A percentile compares a stretch with the other conserved stretches of the same genome.
These are phyloP conservation scores for Callyntrura guangdongensis DNA, from an alignment of 2,888 invertebrate species.

Conservation along the genomic window DNA sequence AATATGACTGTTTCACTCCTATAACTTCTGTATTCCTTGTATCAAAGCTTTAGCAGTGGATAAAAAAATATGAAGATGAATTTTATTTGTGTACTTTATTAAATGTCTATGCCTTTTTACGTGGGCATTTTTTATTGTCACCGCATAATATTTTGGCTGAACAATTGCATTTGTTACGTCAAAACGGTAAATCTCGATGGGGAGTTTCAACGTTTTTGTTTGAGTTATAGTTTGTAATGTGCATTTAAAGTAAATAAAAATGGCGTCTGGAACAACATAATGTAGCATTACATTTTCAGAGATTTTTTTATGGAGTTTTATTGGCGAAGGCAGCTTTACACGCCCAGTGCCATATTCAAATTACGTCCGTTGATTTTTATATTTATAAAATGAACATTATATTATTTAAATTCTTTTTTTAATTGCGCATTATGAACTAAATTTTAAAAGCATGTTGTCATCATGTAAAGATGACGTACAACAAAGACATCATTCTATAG, in stretches of 20 bases:
- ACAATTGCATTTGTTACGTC: conserved; percentile 50
- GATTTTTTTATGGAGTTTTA: conserved; percentile 34
- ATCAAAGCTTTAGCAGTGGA: background rate
- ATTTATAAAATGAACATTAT: background rate
- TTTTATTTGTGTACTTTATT: background rate
- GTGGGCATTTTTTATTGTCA: conserved; percentile 67
- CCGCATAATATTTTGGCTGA: conserved; percentile 44
- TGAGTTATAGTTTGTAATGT: background rate
- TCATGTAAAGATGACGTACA: background rate
- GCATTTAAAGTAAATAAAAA: conserved; percentile 13
- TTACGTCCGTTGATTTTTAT: background rate
- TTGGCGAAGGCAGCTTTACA: background rate
- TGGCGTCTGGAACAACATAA: conserved; percentile 33
- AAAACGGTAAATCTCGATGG: conserved; percentile 60
- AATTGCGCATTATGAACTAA: background rate
- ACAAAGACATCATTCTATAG: background rate
- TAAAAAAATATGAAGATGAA: conserved; percentile 29
- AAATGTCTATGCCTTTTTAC: conserved; percentile 46
- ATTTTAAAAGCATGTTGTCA: background rate
- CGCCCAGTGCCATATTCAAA: background rate
- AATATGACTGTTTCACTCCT: background rate
- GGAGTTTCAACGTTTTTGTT: conserved; percentile 18
- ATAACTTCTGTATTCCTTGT: conserved; percentile 21
- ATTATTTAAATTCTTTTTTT: background rate
- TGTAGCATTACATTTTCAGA: conserved; percentile 10